These are phyloP conservation scores for Tenthredo amoena DNA, from an alignment of 2,888 invertebrate genomes.

Conservation along the genomic window DNA sequence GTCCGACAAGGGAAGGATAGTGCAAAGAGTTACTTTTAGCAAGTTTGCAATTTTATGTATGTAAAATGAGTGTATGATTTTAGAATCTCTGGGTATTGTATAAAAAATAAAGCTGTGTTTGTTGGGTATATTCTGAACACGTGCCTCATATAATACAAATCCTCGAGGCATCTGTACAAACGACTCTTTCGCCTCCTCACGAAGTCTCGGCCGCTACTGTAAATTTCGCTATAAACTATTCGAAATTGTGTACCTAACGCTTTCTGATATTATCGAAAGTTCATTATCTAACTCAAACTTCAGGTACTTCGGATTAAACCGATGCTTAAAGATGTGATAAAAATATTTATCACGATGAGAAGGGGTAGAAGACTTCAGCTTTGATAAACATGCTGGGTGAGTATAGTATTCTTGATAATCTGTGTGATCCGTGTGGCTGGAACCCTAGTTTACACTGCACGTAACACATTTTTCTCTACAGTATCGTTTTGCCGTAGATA, in stretches of 20 bases:
- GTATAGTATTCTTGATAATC: neutral
- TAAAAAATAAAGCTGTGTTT: neutral
- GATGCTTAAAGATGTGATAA: too few species aligned
- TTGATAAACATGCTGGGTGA: neutral
- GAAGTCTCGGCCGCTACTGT: too few species aligned
- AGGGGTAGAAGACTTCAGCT: neutral
- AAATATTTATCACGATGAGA: too few species aligned
- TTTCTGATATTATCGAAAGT: too few species aligned
- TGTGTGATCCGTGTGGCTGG: neutral
- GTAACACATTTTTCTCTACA: neutral
- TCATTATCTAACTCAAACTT: neutral
- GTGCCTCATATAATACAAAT: neutral
- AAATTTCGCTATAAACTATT: too few species aligned
- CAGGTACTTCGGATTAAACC: too few species aligned
- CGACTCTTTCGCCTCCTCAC: neutral
- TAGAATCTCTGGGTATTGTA: neutral
- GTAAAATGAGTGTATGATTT: neutral
- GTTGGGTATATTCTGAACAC: neutral
- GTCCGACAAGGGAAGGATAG: neutral
- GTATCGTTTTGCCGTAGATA: neutral
- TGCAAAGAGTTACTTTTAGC: neutral
- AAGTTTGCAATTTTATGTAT: neutral
- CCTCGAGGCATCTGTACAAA: neutral
- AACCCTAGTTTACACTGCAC: neutral
- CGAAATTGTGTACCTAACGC: too few species aligned